Evolutionary conservation across 2,888 invertebrate genomes (phyloP), one percentile per base, ranked within the genome.

Genomic region (Pinctada fucata): DNA sequence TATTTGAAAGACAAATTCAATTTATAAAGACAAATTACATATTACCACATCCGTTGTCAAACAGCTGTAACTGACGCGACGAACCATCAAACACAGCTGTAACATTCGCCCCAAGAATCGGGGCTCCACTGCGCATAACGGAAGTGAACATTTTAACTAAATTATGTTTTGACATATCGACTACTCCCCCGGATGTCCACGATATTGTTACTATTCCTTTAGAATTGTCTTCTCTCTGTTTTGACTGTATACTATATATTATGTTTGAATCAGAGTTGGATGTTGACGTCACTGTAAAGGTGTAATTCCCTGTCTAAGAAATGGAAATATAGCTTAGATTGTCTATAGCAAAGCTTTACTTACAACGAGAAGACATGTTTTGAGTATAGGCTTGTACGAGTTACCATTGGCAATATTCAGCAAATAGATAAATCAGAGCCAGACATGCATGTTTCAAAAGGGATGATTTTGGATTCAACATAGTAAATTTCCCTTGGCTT

Each of bases 1-100:
- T n/a, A n/a, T n/a, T n/a, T n/a, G n/a, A n/a, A n/a, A n/a, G n/a
- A n/a, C n/a, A n/a, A n/a, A n/a, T n/a, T n/a, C n/a, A n/a, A n/a
- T n/a, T 8, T 52, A 52, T 5, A 52, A 52, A 52, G 10, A 52
- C 6, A 10, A 52, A 52, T 8, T 52, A 52, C 58, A 52, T 8
- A 52, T 52, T 73, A 86, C 86, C 86, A 10, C 81, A 72, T 1
- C 86, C 86, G 63, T 83, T 82, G 66, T 86, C 86, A 3, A 64
- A 51, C 2, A 86, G 78, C 31, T 69, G 68, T 0, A 86, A 69
- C 5, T 63, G 73, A 5, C 81, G 78, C 71, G 79, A 73, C 1
- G 84, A 81, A 10, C 82, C 71, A 63, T 86, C 84, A 8, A 85
- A 51, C 16, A 72, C 47, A 10, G 83, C 84, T 49, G 66, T 69